phyloP scores from a whole-genome alignment of 2,797 vertebrate genomes.

The Geotria australis region DNA sequence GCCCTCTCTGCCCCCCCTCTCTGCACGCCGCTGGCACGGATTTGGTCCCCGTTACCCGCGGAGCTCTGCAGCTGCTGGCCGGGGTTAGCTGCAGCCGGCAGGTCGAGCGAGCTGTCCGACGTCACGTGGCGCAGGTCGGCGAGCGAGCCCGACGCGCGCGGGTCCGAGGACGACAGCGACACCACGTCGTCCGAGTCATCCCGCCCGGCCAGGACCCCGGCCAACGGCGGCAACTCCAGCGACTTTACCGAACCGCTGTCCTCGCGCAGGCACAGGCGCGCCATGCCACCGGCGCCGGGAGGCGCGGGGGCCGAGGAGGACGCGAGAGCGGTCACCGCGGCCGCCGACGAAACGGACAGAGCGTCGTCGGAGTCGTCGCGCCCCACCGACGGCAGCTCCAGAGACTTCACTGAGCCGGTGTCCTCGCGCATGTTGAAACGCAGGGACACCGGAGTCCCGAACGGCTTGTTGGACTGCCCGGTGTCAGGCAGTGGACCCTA shows the following conservation, averaged over 20 bases:
- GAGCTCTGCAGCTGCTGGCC: constrained; percentile 57
- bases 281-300: not conserved
- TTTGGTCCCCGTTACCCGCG: too few relatives aligned
- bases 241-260: constrained; percentile 26
- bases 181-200: not conserved
- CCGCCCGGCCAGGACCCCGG: not conserved
- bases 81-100: constrained; percentile 41
- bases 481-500: too few relatives aligned
- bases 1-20: too few relatives aligned
- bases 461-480: too few relatives aligned
- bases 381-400: constrained; percentile 84
- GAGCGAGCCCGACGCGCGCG: not conserved
- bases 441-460: too few relatives aligned
- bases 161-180: not conserved
- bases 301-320: constrained; percentile 29
- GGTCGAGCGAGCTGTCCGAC: constrained; percentile 99
- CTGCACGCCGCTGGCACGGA: too few relatives aligned
- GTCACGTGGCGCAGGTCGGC: constrained; percentile 84
- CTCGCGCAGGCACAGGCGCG: constrained; percentile 74
- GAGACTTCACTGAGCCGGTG: constrained; percentile 70
- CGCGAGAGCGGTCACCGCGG: not conserved
- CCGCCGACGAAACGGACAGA: constrained; percentile 81
- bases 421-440: constrained; percentile 25
- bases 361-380: constrained; percentile 95
- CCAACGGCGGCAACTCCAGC: not conserved